Conservation (phyloP, 64 coral and sea anemone genomes). For the Pocillopora damicornis region DNA sequence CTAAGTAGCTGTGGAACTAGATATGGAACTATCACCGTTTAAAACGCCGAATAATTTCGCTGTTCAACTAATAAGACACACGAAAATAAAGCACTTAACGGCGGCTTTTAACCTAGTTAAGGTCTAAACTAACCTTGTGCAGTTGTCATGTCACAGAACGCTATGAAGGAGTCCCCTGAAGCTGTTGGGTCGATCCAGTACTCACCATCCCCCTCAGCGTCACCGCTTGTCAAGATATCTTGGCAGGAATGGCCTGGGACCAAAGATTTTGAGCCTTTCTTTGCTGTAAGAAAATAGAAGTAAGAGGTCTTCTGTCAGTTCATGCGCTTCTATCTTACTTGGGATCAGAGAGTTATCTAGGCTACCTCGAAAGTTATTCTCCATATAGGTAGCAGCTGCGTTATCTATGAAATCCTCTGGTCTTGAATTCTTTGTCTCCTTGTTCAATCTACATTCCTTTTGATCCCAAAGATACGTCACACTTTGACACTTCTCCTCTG, state of each 20-base stretch:
- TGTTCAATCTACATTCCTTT: constrained; percentile 12
- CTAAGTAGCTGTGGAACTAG: no score
- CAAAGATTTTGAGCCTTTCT: constrained; percentile 6
- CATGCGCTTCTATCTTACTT: no score
- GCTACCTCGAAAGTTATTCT: constrained; percentile 4
- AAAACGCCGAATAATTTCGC: no score
- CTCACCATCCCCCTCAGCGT: constrained; percentile 13
- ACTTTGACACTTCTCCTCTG: constrained; percentile 10
- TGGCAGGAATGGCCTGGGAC: constrained; percentile 1
- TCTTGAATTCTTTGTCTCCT: neutral
- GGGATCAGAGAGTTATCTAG: neutral
- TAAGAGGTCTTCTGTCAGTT: no score
- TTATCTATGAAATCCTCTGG: neutral
- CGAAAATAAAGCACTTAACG: neutral
- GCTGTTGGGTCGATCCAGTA: constrained; percentile 20
- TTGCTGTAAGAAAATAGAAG: neutral
- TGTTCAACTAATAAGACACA: neutral
- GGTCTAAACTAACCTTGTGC: neutral
- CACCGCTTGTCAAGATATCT: neutral
- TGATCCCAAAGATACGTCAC: constrained; percentile 2
- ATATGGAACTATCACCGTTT: no score
- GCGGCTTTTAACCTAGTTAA: neutral
- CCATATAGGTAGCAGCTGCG: constrained; percentile 10
- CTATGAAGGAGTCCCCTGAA: neutral
- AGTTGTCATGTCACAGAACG: constrained; percentile 13